A percentile compares a stretch with the other conserved stretches of the same genome.
Conservation (phyloP, 1,140 invertebrate species). For the Elymnias hypermnestra region DNA sequence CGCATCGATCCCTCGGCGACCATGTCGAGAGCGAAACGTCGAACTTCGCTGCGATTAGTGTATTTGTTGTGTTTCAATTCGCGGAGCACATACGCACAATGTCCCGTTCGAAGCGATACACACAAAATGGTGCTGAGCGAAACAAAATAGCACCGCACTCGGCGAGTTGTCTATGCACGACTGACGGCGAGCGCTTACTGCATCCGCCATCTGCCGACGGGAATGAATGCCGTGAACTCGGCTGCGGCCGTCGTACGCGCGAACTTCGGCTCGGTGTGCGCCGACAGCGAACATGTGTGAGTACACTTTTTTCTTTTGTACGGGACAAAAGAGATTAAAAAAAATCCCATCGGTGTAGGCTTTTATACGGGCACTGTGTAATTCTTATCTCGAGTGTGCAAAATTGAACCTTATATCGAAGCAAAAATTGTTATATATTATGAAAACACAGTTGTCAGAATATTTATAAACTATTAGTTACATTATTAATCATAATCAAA, state of each 20-base stretch:
- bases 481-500: too few species aligned
- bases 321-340: conserved; percentile 41
- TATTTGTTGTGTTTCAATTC: conserved; percentile 51
- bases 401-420: conserved; percentile 38
- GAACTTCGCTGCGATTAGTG: conserved; percentile 41
- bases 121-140: conserved; percentile 71
- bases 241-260: conserved; percentile 38
- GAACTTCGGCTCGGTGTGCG: too few species aligned
- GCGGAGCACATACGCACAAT: conserved; percentile 73
- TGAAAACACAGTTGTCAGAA: too few species aligned
- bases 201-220: conserved; percentile 74
- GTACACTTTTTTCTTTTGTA: conserved; percentile 62
- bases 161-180: conserved; percentile 70
- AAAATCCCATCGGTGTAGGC: conserved; percentile 50
- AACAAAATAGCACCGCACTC: conserved; percentile 53
- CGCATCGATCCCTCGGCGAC: conserved; percentile 62
- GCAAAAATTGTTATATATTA: too few species aligned
- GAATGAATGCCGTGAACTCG: conserved; percentile 70
- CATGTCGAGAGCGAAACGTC: conserved; percentile 70
- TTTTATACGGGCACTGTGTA: conserved; percentile 46
- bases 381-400: conserved; percentile 32
- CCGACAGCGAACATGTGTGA: conserved; percentile 32
- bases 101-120: conserved; percentile 68
- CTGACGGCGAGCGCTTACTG: conserved; percentile 69
- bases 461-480: too few species aligned